Evolutionary conservation across 92 coral and sea anemone genomes (phyloP), one percentile per base, ranked within the genome.

Genomic region (Phenganax stokvisi): DNA sequence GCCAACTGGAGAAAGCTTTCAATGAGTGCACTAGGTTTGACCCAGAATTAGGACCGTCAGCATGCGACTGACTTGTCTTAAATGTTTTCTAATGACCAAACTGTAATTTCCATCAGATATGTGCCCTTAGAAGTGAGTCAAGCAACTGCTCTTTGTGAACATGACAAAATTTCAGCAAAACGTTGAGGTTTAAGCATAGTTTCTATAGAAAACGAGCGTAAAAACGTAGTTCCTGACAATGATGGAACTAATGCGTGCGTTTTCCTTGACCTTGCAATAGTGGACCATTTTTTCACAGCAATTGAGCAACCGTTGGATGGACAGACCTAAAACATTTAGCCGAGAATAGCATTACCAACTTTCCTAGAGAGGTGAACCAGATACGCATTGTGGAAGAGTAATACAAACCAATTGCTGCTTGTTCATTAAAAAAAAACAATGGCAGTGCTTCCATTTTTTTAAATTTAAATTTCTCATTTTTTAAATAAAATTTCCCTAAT

Each of bases 101-200:
- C 67, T 61, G 0, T 13, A 15, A 28, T 3, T 7, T 61, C 20
- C 27, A 15, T 61, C 67, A 9, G 20, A 15, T 57, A 27, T 16
- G 8, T 76, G 0, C 81, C 16, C 10, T 51, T 76, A 31, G 17
- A 47, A 3, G 81, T 76, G 25, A 76, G 81, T 58, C 81, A 76
- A 62, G 53, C 81, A 12, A 56, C 77, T 47, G 77, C 77, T 6
- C 59, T 72, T 13, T 54, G 6, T 11, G 12, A 17, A 6, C 9
- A 6, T 1, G 77, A 72, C 7, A 9, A 31, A 8, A 9, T 12
- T 12, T 15, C 27, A 12, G 74, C 29, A 3, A 51, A 69, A 30
- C 51, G 30, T 44, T 28, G 7, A 28, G 27, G 17, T 28, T 12
- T 8, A 29, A n/a, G 3, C 69, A 16, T 51, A 12, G 3, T 11